A percentile compares a stretch with the other conserved stretches of the same genome.
These are phyloP conservation scores for Cremastinae sp. DNA, from an alignment of 2,888 invertebrate species.

Conservation along the genomic window DNA sequence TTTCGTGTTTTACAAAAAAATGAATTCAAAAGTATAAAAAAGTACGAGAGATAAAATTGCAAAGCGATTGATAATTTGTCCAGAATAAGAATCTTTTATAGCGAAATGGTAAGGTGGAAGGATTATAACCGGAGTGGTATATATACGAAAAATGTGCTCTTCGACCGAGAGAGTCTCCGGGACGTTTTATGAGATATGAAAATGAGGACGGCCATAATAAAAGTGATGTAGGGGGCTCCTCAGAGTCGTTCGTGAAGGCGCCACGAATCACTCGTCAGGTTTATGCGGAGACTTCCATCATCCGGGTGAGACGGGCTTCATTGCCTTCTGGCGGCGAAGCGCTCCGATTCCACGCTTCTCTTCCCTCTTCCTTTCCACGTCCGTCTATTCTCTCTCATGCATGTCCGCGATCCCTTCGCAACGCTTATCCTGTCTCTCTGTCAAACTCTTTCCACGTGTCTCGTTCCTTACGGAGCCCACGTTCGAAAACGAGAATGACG, in stretches of 20 bases:
- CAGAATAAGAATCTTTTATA: conserved; percentile 45
- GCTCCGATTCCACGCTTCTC: conserved; percentile 74
- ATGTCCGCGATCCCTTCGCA: conserved; percentile 36
- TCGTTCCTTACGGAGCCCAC: conserved; percentile 15
- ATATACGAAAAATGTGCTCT: conserved; percentile 21
- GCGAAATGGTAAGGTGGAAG: conserved; percentile 57
- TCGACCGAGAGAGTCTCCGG: conserved; percentile 63
- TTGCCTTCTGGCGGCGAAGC: conserved; percentile 76
- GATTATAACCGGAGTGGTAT: conserved; percentile 51
- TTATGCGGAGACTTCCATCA: conserved; percentile 80
- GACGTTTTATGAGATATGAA: conserved; percentile 80
- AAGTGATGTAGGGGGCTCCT: conserved; percentile 80
- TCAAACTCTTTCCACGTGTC: conserved; percentile 10
- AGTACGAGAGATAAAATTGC: neutral
- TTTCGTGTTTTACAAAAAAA: too few relatives aligned
- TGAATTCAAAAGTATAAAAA: neutral
- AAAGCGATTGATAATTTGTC: conserved; percentile 40
- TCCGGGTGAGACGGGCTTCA: conserved; percentile 78
- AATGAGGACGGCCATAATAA: conserved; percentile 80
- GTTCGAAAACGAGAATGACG: conserved; percentile 16
- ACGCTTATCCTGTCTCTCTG: conserved; percentile 49
- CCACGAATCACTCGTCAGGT: conserved; percentile 80
- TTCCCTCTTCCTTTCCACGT: conserved; percentile 20
- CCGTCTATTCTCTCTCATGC: conserved; percentile 43
- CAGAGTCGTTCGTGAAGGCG: conserved; percentile 79